These are phyloP conservation scores for Perithous albicinctus DNA, from an alignment of 2,888 invertebrate species.

Conservation along the genomic window DNA sequence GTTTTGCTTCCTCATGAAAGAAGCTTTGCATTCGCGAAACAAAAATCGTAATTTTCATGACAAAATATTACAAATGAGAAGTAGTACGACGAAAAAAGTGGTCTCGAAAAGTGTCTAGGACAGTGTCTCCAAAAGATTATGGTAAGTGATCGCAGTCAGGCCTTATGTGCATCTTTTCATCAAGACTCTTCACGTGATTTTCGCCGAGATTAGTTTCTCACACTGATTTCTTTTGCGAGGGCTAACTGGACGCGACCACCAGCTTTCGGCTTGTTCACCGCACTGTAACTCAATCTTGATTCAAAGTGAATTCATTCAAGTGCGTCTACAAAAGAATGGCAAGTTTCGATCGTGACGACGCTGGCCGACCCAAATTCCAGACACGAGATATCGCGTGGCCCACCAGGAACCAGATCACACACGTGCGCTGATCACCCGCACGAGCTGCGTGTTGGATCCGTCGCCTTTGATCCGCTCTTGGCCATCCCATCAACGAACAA, in stretches of 20 bases:
- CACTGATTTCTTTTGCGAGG: too few species aligned
- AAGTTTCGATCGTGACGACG: slow-evolving; percentile 28
- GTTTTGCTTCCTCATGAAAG: too few species aligned
- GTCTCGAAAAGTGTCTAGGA: too few species aligned
- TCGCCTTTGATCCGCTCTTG: slow-evolving; percentile 13
- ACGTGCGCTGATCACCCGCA: slow-evolving; percentile 28
- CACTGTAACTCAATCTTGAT: slow-evolving; percentile 49
- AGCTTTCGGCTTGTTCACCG: too few species aligned
- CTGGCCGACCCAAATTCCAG: slow-evolving; percentile 63
- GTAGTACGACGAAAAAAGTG: too few species aligned
- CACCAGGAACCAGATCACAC: slow-evolving; percentile 55
- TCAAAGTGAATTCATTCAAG: slow-evolving; percentile 46
- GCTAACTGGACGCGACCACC: too few species aligned
- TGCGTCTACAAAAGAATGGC: slow-evolving; percentile 50
- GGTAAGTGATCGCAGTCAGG: not conserved
- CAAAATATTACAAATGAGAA: too few species aligned
- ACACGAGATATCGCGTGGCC: slow-evolving; percentile 42
- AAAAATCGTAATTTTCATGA: too few species aligned
- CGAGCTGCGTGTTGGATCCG: slow-evolving; percentile 26
- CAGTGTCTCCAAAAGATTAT: too few species aligned
- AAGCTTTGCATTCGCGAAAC: too few species aligned
- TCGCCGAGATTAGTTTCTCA: too few species aligned
- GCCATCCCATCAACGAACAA: slow-evolving; percentile 29
- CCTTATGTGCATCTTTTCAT: not conserved
- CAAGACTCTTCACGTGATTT: too few species aligned